These are phyloP conservation scores for Cololabis saira DNA, from an alignment of 2,113 vertebrate genomes.

Conservation along the genomic window DNA sequence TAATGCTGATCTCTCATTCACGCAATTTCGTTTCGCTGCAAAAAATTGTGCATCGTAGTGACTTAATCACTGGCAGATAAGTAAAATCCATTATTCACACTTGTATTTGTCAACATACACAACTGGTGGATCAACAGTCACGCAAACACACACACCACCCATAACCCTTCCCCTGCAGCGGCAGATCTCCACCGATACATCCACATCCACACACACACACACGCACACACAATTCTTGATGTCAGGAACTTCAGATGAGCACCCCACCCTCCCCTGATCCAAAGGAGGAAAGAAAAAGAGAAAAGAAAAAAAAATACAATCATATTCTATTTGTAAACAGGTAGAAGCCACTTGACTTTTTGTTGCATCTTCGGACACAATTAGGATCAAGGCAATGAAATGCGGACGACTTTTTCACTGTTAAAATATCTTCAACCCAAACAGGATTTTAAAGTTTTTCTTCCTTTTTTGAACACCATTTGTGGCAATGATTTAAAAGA, in stretches of 20 bases:
- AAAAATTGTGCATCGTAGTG: conserved; percentile 70
- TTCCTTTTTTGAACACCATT: conserved; percentile 84
- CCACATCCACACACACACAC: conserved; percentile 7
- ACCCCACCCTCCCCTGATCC: conserved; percentile 72
- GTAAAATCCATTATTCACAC: conserved; percentile 64
- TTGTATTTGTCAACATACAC: conserved; percentile 52
- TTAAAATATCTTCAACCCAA: conserved; percentile 82
- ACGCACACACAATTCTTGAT: conserved; percentile 43
- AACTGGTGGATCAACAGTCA: conserved; percentile 80
- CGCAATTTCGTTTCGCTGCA: conserved; percentile 30
- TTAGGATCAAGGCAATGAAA: conserved; percentile 99
- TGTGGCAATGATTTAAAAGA: conserved; percentile 85
- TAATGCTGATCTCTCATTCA: conserved; percentile 77
- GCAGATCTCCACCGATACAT: not conserved
- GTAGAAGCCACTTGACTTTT: conserved; percentile 99
- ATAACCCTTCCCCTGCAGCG: not conserved
- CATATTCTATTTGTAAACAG: conserved; percentile 99
- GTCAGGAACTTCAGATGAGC: conserved; percentile 93
- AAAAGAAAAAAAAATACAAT: conserved; percentile 95
- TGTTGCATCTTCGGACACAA: conserved; percentile 98
- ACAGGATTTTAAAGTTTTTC: conserved; percentile 44
- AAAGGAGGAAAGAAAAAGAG: conserved; percentile 23
- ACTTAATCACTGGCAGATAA: conserved; percentile 73
- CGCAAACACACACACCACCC: conserved; percentile 16
- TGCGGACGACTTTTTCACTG: conserved; percentile 95